Percentiles rank a stretch among this genome's conserved stretches.
Evolutionary conservation across 1,140 invertebrate genomes (phyloP).

Genomic region (Drosophila burlai): DNA sequence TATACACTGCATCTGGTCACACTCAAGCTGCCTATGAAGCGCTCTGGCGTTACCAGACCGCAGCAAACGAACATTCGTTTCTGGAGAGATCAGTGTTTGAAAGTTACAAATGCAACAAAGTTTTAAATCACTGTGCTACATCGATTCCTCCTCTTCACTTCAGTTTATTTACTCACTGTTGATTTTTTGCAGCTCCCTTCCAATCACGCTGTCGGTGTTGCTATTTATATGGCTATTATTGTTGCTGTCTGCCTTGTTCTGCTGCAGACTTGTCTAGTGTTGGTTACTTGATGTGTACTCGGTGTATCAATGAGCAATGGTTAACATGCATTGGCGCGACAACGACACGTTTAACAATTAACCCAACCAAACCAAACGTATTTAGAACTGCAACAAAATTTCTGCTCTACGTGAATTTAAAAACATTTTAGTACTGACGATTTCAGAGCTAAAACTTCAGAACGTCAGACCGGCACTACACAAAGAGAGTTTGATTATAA

Average conservation of each 20-base stretch:
- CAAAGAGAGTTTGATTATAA: constrained; percentile 14
- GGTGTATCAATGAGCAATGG: constrained; percentile 65
- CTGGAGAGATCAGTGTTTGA: background rate
- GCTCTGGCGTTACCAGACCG: background rate
- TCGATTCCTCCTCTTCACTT: background rate
- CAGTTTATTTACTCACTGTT: background rate
- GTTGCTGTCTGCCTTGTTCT: constrained; percentile 26
- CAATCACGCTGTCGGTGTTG: constrained; percentile 2
- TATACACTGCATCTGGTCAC: too few relatives aligned
- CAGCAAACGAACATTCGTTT: background rate
- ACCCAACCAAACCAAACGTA: constrained; percentile 75
- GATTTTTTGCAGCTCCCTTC: background rate
- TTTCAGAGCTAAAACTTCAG: constrained; percentile 26
- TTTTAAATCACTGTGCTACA: background rate
- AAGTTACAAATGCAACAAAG: too few relatives aligned
- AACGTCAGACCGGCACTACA: constrained; percentile 1
- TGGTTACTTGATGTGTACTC: constrained; percentile 65
- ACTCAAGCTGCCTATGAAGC: background rate
- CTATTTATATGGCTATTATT: constrained; percentile 15
- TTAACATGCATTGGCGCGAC: constrained; percentile 68
- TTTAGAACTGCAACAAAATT: constrained; percentile 78
- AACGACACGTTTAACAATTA: constrained; percentile 52
- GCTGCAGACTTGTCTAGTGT: constrained; percentile 60
- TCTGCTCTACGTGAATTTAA: constrained; percentile 79
- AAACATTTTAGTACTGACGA: constrained; percentile 76